These are phyloP conservation scores for Notothenia rossii DNA, from an alignment of 2,113 vertebrate genomes.

Conservation along the genomic window DNA sequence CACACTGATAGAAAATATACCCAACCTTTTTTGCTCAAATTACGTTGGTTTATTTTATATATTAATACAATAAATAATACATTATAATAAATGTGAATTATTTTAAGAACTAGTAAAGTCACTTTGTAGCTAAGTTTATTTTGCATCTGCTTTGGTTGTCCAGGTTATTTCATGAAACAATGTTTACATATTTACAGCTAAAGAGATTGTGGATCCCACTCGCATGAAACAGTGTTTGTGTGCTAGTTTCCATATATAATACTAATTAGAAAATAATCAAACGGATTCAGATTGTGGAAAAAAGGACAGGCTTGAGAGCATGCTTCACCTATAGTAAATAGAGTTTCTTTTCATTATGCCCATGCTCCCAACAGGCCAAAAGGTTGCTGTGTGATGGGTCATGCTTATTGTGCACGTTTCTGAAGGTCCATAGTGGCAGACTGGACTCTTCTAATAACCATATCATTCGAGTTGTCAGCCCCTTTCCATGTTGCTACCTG, in stretches of 20 bases:
- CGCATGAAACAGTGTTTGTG: slow-evolving; percentile 2
- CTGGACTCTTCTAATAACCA: slow-evolving; percentile 61
- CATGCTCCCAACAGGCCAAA: slow-evolving; percentile 35
- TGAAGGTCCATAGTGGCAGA: slow-evolving; percentile 52
- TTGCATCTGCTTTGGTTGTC: neutral
- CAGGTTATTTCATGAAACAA: neutral
- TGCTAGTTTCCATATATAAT: neutral
- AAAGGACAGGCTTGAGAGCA: slow-evolving; percentile 5
- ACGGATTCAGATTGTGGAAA: neutral
- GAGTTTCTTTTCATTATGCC: slow-evolving; percentile 53
- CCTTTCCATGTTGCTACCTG: slow-evolving; percentile 58
- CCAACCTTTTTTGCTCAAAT: neutral
- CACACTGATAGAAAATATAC: neutral
- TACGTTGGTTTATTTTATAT: neutral
- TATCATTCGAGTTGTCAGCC: slow-evolving; percentile 79
- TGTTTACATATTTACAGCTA: neutral
- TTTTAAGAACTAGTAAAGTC: neutral
- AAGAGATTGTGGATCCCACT: neutral
- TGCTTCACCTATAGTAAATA: slow-evolving; percentile 24
- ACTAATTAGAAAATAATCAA: neutral
- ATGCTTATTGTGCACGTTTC: slow-evolving; percentile 73
- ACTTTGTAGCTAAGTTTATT: neutral
- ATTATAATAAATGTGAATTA: no score
- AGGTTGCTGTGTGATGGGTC: slow-evolving; percentile 62
- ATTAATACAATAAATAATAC: neutral